Evolutionary conservation across 2,113 vertebrate species (phyloP).

Genomic region (Epinephelus cyanopodus): DNA sequence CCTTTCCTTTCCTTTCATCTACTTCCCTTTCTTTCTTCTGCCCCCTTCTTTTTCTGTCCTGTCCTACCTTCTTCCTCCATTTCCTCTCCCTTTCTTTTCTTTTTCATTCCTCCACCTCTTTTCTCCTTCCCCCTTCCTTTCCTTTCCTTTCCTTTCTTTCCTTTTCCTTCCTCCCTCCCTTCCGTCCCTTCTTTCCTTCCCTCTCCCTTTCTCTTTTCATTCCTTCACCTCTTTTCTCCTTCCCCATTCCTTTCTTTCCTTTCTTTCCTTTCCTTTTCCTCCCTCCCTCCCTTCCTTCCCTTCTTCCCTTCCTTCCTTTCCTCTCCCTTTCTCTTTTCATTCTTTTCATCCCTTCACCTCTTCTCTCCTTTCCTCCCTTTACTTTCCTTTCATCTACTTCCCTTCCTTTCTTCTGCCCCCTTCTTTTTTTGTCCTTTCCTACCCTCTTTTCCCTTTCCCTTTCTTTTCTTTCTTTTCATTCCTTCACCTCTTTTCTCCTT

Average conservation of each 20-base stretch:
- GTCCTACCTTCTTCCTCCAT: neutral
- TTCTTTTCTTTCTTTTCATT: neutral
- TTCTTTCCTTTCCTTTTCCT: neutral
- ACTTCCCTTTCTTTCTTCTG: neutral
- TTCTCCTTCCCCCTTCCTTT: neutral
- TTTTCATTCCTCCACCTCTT: no score
- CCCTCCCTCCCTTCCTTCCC: no score
- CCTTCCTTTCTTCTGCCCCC: neutral
- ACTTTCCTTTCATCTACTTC: no score
- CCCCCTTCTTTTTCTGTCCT: neutral
- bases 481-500: neutral
- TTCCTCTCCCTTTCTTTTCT: neutral
- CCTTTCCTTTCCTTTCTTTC: neutral
- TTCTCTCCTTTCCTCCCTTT: neutral
- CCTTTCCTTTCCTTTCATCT: neutral
- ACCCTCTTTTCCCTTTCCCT: neutral
- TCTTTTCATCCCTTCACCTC: no score
- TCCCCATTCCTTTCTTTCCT: neutral
- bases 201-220: neutral
- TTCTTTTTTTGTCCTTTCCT: no score
- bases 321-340: rapidly evolving
- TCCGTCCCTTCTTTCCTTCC: neutral
- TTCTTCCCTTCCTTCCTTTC: neutral
- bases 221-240: no score
- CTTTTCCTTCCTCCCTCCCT: neutral